Evolutionary conservation across 1,140 invertebrate species (phyloP).

Genomic region (Octopus bimaculoides): DNA sequence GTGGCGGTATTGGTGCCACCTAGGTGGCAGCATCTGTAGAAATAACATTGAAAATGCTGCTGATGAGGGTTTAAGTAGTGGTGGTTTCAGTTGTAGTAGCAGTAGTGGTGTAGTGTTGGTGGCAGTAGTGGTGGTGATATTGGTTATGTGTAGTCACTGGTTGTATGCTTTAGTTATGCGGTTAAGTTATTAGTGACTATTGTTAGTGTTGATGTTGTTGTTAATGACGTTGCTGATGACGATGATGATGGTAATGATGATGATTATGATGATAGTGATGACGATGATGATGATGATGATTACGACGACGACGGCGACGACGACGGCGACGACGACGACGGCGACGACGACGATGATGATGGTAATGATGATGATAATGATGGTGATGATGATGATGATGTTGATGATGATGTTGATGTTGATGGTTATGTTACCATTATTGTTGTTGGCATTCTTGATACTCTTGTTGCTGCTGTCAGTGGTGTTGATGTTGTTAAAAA

Average conservation of each 20-base stretch:
- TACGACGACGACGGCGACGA: background rate
- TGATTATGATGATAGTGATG: background rate
- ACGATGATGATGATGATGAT: slow-evolving; percentile 17
- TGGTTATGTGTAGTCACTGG: no score
- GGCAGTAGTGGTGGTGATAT: background rate
- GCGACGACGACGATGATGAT: slow-evolving; percentile 11
- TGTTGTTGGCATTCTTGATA: slow-evolving; percentile 12
- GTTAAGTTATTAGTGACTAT: no score
- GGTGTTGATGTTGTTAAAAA: background rate
- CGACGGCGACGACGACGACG: background rate
- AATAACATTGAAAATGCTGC: no score
- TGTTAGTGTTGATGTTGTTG: background rate
- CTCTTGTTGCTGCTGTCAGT: background rate
- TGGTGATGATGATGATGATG: background rate
- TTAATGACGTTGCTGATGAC: no score
- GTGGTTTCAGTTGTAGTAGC: background rate
- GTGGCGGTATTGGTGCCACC: no score
- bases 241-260: background rate
- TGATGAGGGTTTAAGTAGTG: background rate
- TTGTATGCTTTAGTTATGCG: no score
- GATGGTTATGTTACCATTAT: slow-evolving; percentile 10
- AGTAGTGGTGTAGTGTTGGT: no score
- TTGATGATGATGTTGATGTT: slow-evolving; percentile 13
- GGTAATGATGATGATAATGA: background rate
- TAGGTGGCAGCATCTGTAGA: no score